A percentile compares a stretch with the other conserved stretches of the same genome.
phyloP scores from a whole-genome alignment of 2,113 vertebrate genomes.

The Dunckerocampus dactyliophorus region DNA sequence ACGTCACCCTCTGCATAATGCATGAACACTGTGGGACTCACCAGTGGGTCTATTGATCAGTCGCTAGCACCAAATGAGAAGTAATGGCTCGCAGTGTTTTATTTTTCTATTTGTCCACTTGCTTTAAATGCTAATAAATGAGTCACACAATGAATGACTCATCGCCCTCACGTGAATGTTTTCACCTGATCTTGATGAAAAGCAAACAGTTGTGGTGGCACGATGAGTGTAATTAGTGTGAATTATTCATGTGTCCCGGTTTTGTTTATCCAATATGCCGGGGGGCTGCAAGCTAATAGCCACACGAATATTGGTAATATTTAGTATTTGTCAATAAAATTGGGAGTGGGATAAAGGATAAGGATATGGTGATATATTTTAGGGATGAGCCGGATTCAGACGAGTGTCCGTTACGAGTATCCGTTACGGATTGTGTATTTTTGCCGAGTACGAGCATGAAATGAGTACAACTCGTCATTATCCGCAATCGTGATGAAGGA shows the following conservation, averaged over 20 bases:
- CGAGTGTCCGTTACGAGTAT: no score
- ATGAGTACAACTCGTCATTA: no score
- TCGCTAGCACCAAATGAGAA: conserved; percentile 13
- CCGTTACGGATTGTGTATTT: no score
- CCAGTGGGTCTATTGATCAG: conserved; percentile 28
- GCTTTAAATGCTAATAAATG: conserved; percentile 27
- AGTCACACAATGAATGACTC: conserved; percentile 43
- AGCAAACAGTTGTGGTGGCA: conserved; percentile 25
- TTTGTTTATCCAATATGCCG: conserved; percentile 22
- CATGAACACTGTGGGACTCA: conserved; percentile 11
- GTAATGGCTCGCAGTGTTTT: background rate
- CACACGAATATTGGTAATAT: background rate
- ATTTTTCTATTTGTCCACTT: conserved; percentile 20
- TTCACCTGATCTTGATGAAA: conserved; percentile 39
- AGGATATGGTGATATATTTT: no score
- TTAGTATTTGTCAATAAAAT: background rate
- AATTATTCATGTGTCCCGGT: conserved; percentile 24
- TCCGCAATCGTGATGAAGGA: no score
- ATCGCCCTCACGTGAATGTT: conserved; percentile 20
- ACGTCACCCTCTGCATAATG: conserved; percentile 27
- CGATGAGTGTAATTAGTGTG: conserved; percentile 10
- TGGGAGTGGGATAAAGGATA: no score
- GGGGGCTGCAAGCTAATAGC: background rate
- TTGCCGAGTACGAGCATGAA: no score
- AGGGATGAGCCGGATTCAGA: no score